Evolutionary conservation across 2,797 vertebrate genomes (phyloP).

Genomic region (Triplophysa yarkandensis): DNA sequence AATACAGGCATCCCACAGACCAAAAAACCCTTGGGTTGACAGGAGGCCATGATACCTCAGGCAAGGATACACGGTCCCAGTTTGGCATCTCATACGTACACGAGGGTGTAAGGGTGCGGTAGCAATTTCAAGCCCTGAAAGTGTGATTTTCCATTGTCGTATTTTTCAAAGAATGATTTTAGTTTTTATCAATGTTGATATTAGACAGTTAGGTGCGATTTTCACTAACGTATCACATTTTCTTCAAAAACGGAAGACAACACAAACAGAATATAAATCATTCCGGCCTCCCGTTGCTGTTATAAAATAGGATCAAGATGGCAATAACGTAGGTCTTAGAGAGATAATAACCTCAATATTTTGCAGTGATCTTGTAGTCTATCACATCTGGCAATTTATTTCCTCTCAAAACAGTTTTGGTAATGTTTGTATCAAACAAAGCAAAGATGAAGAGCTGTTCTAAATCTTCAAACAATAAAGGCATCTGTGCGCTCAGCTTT

Average conservation of each 20-base stretch:
- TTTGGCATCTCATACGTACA: background rate
- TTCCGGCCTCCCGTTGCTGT: background rate
- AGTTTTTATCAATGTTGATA: no score
- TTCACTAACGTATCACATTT: background rate
- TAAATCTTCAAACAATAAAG: background rate
- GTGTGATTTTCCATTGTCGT: constrained; percentile 6
- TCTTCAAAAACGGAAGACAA: background rate
- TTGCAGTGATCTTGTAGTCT: background rate
- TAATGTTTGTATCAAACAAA: background rate
- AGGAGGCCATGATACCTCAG: background rate
- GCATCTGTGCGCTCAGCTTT: background rate
- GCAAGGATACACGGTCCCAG: background rate
- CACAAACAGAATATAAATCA: constrained; percentile 1
- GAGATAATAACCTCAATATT: background rate
- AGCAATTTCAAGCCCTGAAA: background rate
- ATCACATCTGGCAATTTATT: background rate
- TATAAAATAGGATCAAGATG: background rate
- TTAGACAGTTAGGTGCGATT: background rate
- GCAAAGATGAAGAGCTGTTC: background rate
- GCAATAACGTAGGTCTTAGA: background rate
- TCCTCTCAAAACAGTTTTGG: background rate
- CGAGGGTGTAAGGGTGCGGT: background rate
- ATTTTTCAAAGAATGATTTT: background rate
- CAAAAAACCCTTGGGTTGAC: background rate
- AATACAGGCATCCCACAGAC: constrained; percentile 4